Conservation (phyloP, 2,113 vertebrate genomes). For the Pedetes capensis region DNA sequence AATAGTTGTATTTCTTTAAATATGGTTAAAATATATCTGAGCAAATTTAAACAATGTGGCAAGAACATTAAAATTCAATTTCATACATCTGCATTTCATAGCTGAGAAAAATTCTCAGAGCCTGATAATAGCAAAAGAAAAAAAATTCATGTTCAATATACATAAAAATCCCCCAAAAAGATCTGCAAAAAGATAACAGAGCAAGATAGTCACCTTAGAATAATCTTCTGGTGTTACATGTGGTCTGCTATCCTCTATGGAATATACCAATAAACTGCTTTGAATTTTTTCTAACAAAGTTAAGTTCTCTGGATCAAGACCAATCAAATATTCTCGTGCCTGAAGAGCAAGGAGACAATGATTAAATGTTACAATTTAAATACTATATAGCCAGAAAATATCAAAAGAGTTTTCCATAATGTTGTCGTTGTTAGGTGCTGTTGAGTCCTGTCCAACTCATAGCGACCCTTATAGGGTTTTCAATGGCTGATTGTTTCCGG, state of each 20-base stretch:
- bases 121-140: background rate
- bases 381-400: background rate
- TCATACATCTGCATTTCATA: background rate
- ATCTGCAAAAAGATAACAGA: background rate
- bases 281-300: constrained; percentile 92
- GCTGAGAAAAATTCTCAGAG: constrained; percentile 4
- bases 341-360: constrained; percentile 73
- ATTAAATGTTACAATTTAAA: constrained; percentile 47
- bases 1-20: background rate
- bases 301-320: constrained; percentile 91
- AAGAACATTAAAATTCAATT: background rate
- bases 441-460: too few relatives aligned
- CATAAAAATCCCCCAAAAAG: background rate
- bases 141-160: background rate
- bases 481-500: too few relatives aligned
- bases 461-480: too few relatives aligned
- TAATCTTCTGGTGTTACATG: constrained; percentile 90
- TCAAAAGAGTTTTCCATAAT: too few relatives aligned
- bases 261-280: constrained; percentile 89
- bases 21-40: background rate
- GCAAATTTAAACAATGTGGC: background rate
- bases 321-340: constrained; percentile 92
- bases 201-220: constrained; percentile 81
- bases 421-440: too few relatives aligned
- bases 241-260: constrained; percentile 90